Evolutionary conservation across 2,797 vertebrate genomes (phyloP).

Genomic region (Triplophysa yarkandensis): DNA sequence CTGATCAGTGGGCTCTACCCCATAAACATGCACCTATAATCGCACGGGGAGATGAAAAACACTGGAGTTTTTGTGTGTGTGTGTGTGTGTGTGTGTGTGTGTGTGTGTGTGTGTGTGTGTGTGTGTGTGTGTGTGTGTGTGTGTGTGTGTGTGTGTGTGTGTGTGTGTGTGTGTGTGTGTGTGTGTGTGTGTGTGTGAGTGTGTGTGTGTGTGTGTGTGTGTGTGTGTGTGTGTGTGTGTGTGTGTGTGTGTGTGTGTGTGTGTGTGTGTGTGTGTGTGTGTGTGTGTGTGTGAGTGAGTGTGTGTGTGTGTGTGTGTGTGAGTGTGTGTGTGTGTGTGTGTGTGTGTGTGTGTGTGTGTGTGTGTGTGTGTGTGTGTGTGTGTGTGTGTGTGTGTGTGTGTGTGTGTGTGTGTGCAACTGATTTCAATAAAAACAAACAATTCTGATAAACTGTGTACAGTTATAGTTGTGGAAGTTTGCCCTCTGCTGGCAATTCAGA

Average conservation of each 20-base stretch:
- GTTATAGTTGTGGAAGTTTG: neutral
- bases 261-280: too few species aligned
- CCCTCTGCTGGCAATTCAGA: constrained; percentile 46
- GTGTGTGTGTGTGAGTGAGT: too few species aligned
- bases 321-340: too few species aligned
- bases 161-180: too few species aligned
- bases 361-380: too few species aligned
- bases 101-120: too few species aligned
- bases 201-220: neutral
- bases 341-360: too few species aligned
- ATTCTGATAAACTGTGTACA: neutral
- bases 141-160: too few species aligned
- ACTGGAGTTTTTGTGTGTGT: neutral
- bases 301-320: neutral
- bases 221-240: too few species aligned
- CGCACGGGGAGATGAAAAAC: neutral
- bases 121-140: too few species aligned
- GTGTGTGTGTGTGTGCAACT: neutral
- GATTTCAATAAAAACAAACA: neutral
- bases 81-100: neutral
- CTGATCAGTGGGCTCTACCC: constrained; percentile 46
- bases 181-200: neutral
- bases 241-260: too few species aligned
- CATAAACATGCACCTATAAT: constrained; percentile 34
- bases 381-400: too few species aligned